phyloP scores from a whole-genome alignment of 2,888 invertebrate genomes.

The Phyto melanocephala region DNA sequence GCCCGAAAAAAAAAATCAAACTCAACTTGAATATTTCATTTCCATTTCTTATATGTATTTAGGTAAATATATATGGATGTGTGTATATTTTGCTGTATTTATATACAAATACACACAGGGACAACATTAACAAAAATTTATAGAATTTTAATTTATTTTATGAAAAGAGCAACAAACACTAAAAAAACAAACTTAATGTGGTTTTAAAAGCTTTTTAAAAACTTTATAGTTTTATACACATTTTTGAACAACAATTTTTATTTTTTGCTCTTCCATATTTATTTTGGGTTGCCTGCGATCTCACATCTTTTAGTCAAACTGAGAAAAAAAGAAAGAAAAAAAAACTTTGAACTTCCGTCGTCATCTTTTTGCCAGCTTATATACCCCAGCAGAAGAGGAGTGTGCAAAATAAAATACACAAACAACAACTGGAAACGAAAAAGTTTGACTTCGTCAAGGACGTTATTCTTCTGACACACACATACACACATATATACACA shows the following conservation, averaged over 20 bases:
- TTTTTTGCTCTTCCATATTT: background rate
- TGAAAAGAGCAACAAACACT: background rate
- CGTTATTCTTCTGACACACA: background rate
- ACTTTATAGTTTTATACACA: slow-evolving; percentile 17
- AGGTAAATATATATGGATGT: too few species aligned
- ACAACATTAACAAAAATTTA: slow-evolving; percentile 4
- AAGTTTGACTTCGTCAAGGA: slow-evolving; percentile 18
- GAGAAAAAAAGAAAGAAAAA: too few species aligned
- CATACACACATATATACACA: background rate
- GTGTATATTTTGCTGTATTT: background rate
- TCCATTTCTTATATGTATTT: background rate
- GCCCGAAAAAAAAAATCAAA: background rate
- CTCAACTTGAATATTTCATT: background rate
- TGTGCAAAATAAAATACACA: background rate
- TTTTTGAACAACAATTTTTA: background rate
- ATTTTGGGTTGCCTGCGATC: slow-evolving; percentile 4
- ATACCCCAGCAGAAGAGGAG: background rate
- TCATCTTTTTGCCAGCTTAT: background rate
- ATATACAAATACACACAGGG: background rate
- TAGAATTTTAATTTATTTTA: slow-evolving; percentile 29
- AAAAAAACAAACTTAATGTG: slow-evolving; percentile 22
- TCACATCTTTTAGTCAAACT: background rate
- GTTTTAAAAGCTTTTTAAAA: slow-evolving; percentile 50
- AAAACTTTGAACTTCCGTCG: slow-evolving; percentile 24
- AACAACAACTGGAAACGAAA: background rate